Evolutionary conservation across 2,113 vertebrate species (phyloP).

Genomic region (Echinops telfairi): DNA sequence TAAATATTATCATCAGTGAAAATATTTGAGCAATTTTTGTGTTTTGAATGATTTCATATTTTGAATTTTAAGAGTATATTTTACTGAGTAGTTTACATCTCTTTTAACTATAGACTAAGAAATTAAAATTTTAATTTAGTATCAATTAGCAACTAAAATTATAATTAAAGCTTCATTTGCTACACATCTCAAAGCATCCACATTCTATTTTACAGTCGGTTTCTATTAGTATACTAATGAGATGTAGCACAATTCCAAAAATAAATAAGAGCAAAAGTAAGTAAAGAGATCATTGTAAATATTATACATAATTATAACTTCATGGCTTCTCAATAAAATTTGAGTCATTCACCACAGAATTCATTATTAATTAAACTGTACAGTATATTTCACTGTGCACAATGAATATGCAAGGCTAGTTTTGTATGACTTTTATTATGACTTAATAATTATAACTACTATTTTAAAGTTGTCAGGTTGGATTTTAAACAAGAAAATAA

Average conservation of each 20-base stretch:
- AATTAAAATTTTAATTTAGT: slow-evolving; percentile 69
- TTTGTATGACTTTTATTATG: slow-evolving; percentile 35
- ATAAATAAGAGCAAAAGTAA: slow-evolving; percentile 52
- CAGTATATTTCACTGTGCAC: slow-evolving; percentile 52
- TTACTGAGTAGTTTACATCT: slow-evolving; percentile 51
- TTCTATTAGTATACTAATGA: slow-evolving; percentile 70
- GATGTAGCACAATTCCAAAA: slow-evolving; percentile 56
- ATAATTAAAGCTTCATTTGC: slow-evolving; percentile 46
- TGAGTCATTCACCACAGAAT: slow-evolving; percentile 68
- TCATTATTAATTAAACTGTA: slow-evolving; percentile 73
- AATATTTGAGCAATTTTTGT: background rate
- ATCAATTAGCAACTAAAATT: slow-evolving; percentile 62
- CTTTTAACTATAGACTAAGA: slow-evolving; percentile 61
- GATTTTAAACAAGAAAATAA: slow-evolving; percentile 53
- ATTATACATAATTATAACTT: slow-evolving; percentile 60
- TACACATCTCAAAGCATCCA: slow-evolving; percentile 30
- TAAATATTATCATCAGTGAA: slow-evolving; percentile 1
- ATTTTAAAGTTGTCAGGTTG: background rate
- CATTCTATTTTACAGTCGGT: slow-evolving; percentile 44
- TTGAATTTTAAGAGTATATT: background rate
- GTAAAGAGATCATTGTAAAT: slow-evolving; percentile 55
- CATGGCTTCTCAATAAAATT: slow-evolving; percentile 61
- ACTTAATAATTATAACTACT: background rate
- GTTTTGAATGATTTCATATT: slow-evolving; percentile 35
- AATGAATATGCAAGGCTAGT: slow-evolving; percentile 56